Base-by-base conservation (phyloP, 2,113 vertebrate species). In the Thalassoma bifasciatum region DNA sequence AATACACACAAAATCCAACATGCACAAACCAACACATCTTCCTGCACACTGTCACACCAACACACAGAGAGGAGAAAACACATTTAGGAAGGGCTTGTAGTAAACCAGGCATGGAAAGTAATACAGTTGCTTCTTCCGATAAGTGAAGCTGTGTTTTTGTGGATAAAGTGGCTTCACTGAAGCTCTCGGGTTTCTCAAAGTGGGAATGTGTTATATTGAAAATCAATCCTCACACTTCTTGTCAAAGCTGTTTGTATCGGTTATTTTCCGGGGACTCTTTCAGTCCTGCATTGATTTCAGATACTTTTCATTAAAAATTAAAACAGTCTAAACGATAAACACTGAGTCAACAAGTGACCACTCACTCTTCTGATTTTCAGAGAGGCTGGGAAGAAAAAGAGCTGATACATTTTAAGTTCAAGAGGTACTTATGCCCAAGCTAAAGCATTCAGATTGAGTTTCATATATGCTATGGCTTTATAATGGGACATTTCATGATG, bases 151-250 rank as follows among this genome's bases (percentile, higher is more conserved):
- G 44, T 30, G 40, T 56, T 77, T 64, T 46, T 42, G 24, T 62
- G 58, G 74, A 79, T 80, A 60, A 73, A 56, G 54, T 13, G 4
- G 40, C 16, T 2, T 44, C 47, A 53, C 63, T 69, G 76, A 60
- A 47, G 56, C 62, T 52, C 53, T 42, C 24, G 30, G 16, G 57
- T 75, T 77, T 61, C 40, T 50, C 50, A 74, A 60, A 57, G 60
- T 46, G 66, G 37, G 30, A 79, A 51, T 38, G 38, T 50, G 34
- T 72, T 8, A 3, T 36, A 76, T 76, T 76, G 64, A 85, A 88
- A 89, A 90, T 84, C 82, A 66, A 79, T 82, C 34, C 40, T 12
- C 19, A 8, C 22, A 34, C 71, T 56, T 66, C 34, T 52, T 40
- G 50, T 66, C 72, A 70, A 21, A 34, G 65, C 42, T n/a, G 63